These are phyloP conservation scores for Lutraria rhynchaena DNA, from an alignment of 1,140 invertebrate species.

Conservation along the genomic window DNA sequence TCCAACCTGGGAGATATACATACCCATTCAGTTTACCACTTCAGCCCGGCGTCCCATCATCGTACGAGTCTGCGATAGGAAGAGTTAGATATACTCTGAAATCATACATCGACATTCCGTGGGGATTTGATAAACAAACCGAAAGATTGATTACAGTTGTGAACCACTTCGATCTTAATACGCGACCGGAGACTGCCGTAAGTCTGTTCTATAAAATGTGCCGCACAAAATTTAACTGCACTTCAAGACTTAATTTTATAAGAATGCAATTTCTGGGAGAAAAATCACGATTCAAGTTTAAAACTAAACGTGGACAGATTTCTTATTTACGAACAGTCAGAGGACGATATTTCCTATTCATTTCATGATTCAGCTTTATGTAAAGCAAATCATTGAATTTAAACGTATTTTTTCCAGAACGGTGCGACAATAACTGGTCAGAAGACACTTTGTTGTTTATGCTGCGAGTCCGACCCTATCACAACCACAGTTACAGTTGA, in stretches of 20 bases:
- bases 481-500: slow-evolving; percentile 62
- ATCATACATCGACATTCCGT: slow-evolving; percentile 77
- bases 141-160: slow-evolving; percentile 70
- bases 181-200: slow-evolving; percentile 51
- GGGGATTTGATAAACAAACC: slow-evolving; percentile 72
- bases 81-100: slow-evolving; percentile 80
- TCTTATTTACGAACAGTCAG: too few relatives aligned
- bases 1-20: slow-evolving; percentile 74
- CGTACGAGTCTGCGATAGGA: slow-evolving; percentile 80
- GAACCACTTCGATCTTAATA: slow-evolving; percentile 70
- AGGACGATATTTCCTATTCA: too few relatives aligned
- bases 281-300: too few relatives aligned
- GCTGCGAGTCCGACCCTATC: slow-evolving; percentile 72
- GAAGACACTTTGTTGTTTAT: slow-evolving; percentile 72
- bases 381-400: too few relatives aligned
- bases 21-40: slow-evolving; percentile 82
- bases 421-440: slow-evolving; percentile 13
- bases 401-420: too few relatives aligned
- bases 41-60: slow-evolving; percentile 81
- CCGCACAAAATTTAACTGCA: too few relatives aligned
- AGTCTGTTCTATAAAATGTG: too few relatives aligned
- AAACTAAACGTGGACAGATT: too few relatives aligned
- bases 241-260: too few relatives aligned
- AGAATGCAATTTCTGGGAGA: too few relatives aligned
- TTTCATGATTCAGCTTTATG: too few relatives aligned